Evolutionary conservation across 2,888 invertebrate species (phyloP), one percentile per base, ranked within the genome.

Genomic region (Coelogynopora nodosa): DNA sequence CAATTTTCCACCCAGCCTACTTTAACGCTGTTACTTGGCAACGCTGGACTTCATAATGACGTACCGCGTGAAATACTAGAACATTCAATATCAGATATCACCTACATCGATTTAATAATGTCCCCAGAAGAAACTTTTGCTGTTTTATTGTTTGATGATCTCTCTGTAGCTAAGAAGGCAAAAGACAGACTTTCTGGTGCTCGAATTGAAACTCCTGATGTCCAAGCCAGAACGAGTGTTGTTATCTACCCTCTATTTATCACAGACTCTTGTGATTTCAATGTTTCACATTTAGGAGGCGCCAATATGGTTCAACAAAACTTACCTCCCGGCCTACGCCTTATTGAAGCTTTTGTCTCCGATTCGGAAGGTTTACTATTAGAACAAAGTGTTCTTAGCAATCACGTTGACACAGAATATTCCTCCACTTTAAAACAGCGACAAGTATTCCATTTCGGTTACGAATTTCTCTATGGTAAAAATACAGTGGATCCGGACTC

Each of bases 401-500:
- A 49, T 49, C 49, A 10, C 18, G 5, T 18, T 5, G 5, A 5
- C 49, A 10, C 49, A 2, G n/a, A n/a, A 67, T n/a, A 67, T 67
- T 80, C 80, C 5, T 26, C 26, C n/a, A 2, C 29, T 2, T n/a
- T 84, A 0, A 84, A 84, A 84, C 49, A 84, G 18, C 93, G 97
- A 67, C 94, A 94, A 92, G 97, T 97, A 0, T 95, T 94, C 90
- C 97, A 97, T 92, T 97, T 94, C 92, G 97, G 97, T 0, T 97
- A 94, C 92, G 96, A 96, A 91, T 98, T 98, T 91, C 93, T 94
- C 88, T 98, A 98, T 92, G 95, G 94, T 83, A 94, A 93, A 29
- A 97, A 97, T 92, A 95, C 95, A 92, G 95, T 97, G 0, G 95
- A 97, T 91, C 93, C 94, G 86, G 91, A 93, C 86, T 91, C 93